phyloP scores from a whole-genome alignment of 2,888 invertebrate species.

The Incurvaria masculella region DNA sequence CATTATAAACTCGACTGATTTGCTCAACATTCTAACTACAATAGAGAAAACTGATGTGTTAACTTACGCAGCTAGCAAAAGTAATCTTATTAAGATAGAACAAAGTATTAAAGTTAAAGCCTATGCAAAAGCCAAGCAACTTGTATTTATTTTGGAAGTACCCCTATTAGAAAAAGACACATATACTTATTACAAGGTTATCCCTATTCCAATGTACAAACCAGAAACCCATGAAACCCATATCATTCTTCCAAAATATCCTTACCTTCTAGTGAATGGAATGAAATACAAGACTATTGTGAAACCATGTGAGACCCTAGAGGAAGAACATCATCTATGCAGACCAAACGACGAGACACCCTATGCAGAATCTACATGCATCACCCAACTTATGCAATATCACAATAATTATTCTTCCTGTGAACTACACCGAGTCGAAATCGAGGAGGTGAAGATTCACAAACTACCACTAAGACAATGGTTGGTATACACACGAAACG shows the following conservation, averaged over 20 bases:
- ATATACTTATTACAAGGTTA: slow-evolving; percentile 8
- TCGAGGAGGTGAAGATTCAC: no score
- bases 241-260: slow-evolving; percentile 7
- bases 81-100: slow-evolving; percentile 4
- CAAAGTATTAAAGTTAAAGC: slow-evolving; percentile 6
- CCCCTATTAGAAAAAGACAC: slow-evolving; percentile 6
- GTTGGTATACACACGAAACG: no score
- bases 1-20: not conserved
- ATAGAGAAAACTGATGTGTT: not conserved
- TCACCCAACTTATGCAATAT: no score
- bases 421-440: no score
- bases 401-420: no score
- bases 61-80: not conserved
- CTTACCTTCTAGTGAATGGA: slow-evolving; percentile 3
- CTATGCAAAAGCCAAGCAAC: not conserved
- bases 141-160: slow-evolving; percentile 1
- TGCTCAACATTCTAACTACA: not conserved
- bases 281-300: not conserved
- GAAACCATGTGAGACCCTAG: not conserved
- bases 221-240: slow-evolving; percentile 1
- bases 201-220: slow-evolving; percentile 7
- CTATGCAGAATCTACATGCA: no score
- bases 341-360: no score
- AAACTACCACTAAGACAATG: no score
- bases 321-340: not conserved